Evolutionary conservation across 1,140 invertebrate species (phyloP).

Genomic region (Pogonomyrmex californicus): DNA sequence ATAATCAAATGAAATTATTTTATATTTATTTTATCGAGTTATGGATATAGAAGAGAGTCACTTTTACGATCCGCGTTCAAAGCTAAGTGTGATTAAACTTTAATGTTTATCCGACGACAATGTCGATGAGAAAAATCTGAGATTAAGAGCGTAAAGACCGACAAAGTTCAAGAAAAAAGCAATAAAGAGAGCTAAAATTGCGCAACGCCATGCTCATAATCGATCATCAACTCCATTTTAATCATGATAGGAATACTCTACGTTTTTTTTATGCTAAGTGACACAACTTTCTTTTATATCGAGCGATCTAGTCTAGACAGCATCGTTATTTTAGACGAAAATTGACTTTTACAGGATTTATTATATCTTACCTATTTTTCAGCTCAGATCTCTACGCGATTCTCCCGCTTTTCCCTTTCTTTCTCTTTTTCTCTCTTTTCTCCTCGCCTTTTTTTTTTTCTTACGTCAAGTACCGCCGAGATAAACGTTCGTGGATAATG

Average conservation of each 20-base stretch:
- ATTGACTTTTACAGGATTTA: conserved; percentile 45
- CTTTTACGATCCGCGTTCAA: background rate
- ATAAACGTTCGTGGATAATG: conserved; percentile 28
- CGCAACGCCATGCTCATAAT: conserved; percentile 2
- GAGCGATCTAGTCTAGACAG: background rate
- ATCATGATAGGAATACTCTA: conserved; percentile 16
- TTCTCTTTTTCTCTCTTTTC: background rate
- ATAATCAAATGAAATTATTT: background rate
- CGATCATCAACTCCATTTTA: conserved; percentile 32
- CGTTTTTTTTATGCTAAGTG: background rate
- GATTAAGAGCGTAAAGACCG: background rate
- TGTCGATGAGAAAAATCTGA: background rate
- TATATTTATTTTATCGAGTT: background rate
- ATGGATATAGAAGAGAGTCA: background rate
- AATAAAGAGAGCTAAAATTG: conserved; percentile 11
- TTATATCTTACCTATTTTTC: conserved; percentile 23
- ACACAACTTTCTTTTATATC: conserved; percentile 1
- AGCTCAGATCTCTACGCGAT: background rate
- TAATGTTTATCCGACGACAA: conserved; percentile 3
- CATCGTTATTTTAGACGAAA: conserved; percentile 22
- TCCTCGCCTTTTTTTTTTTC: background rate
- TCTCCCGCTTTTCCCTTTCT: background rate
- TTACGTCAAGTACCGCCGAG: background rate
- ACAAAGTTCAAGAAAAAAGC: background rate
- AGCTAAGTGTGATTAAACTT: background rate